Base-by-base conservation (phyloP, 2,888 invertebrate genomes). In the Volucella inanis region DNA sequence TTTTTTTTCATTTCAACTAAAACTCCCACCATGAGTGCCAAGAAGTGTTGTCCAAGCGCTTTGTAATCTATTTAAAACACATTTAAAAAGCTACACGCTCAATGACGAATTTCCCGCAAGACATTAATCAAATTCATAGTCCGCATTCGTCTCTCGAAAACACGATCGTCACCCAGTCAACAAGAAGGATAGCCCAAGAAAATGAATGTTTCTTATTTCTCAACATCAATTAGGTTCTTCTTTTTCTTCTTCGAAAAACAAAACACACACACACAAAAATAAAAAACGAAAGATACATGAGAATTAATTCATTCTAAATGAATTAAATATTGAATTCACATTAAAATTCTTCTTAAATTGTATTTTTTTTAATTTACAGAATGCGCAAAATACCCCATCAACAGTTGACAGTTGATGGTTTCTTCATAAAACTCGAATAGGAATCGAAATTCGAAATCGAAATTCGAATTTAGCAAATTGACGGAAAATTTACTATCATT, bases 51-150 rank as follows among this genome's bases (percentile, higher is more conserved):
- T 72, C 49, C 43, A 76, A 77, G 49, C 67, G 45, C 47, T 81
- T 81, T 55, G 76, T 62, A 72, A 68, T 85, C 71, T 85, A 77
- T 81, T 76, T 81, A 59, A 81, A 81, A 77, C 61, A 81, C 76
- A 76, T 81, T 79, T 85, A 65, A 61, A 70, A 76, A 65, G 65
- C 72, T 65, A 38, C 59, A 79, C 65, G 72, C 67, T 72, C 57
- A 47, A 81, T 76, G 72, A 76, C 57, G 72, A 85, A 85, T 85
- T 67, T 52, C 75, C 71, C 61, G 62, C 72, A 67, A 71, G 62
- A 52, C 76, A 85, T 85, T 81, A 59, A 81, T 85, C 85, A 85
- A 76, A 81, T 18, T 83, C 64, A 78, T 38, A 52, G 52, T 49
- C 9, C 45, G 52, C 54, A 62, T 57, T 67, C 52, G 71, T 38